Percentiles rank a stretch among this genome's conserved stretches.
phyloP scores from a whole-genome alignment of 2,113 vertebrate genomes.

The Amia ocellicauda region DNA sequence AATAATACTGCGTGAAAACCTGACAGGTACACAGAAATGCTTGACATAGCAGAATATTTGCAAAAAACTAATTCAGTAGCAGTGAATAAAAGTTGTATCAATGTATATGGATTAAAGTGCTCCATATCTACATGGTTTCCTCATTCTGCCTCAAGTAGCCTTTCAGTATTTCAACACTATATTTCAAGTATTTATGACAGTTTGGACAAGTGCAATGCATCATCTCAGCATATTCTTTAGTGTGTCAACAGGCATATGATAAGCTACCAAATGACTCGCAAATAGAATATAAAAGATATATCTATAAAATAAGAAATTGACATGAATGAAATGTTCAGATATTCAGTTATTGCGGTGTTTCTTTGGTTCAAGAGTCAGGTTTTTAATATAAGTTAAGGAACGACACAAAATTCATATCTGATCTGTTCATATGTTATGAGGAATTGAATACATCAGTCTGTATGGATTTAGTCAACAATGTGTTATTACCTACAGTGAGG shows the following conservation, averaged over 20 bases:
- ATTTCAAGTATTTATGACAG: slow-evolving; percentile 4
- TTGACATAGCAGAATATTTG: slow-evolving; percentile 2
- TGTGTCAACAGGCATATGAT: neutral
- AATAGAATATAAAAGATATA: no score
- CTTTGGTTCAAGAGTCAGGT: neutral
- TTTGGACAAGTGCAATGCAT: neutral
- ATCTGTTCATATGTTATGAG: no score
- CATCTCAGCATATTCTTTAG: neutral
- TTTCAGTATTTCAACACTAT: slow-evolving; percentile 1
- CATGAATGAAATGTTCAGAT: no score
- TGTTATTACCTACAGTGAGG: no score
- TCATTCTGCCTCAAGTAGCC: neutral
- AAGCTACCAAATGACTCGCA: neutral
- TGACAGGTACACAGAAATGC: neutral
- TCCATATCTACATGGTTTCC: neutral
- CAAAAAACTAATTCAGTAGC: neutral
- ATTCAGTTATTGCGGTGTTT: no score
- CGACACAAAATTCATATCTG: no score
- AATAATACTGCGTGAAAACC: neutral
- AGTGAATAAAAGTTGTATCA: neutral
- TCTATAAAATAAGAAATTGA: neutral
- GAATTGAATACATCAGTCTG: no score
- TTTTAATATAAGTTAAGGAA: no score
- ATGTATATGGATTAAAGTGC: neutral
- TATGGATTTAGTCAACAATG: no score